Percentiles rank a stretch among this genome's conserved stretches.
phyloP scores from a whole-genome alignment of 2,888 invertebrate genomes.

The Notocelia uddmanniana region DNA sequence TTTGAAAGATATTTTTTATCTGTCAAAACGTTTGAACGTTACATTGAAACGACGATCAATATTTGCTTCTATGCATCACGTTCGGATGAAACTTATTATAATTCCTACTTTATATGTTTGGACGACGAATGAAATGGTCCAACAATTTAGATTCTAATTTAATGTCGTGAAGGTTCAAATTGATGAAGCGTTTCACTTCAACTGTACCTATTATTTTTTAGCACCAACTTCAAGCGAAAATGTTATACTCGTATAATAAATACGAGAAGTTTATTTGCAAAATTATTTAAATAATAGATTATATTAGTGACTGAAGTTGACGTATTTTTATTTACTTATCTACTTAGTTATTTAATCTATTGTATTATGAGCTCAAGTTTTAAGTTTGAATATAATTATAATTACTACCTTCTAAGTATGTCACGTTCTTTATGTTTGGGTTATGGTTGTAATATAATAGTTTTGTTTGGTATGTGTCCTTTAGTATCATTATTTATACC shows the following conservation, averaged over 20 bases:
- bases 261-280: not conserved
- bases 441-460: conserved; percentile 33
- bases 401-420: not conserved
- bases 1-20: too few species aligned
- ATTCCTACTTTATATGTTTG: not conserved
- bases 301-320: not conserved
- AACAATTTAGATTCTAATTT: not conserved
- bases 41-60: not conserved
- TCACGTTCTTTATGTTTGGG: conserved; percentile 18
- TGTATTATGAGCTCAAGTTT: not conserved
- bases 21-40: not conserved
- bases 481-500: conserved; percentile 7
- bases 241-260: not conserved
- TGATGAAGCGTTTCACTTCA: not conserved
- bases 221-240: not conserved
- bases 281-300: conserved; percentile 3
- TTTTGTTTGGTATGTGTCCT: not conserved
- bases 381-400: not conserved
- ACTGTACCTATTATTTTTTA: not conserved
- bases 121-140: not conserved
- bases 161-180: not conserved
- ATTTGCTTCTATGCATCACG: not conserved
- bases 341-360: not conserved
- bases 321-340: not conserved
- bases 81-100: not conserved